phyloP scores from a whole-genome alignment of 1,140 invertebrate genomes.

The Cephus cinctus region DNA sequence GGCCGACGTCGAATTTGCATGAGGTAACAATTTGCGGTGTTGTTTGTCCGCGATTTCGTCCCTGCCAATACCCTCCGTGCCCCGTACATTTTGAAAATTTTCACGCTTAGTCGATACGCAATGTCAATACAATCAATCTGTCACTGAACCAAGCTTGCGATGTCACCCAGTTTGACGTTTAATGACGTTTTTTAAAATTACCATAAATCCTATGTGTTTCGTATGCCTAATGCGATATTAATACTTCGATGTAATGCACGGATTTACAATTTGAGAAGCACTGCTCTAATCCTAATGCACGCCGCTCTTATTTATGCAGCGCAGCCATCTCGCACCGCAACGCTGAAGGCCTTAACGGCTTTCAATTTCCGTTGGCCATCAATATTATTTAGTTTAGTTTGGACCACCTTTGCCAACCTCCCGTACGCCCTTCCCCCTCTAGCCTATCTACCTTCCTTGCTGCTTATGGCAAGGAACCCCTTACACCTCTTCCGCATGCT shows the following conservation, averaged over 20 bases:
- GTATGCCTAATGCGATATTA: too few relatives aligned
- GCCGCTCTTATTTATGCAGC: conserved; percentile 52
- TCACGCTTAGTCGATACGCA: too few relatives aligned
- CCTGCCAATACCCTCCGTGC: background rate
- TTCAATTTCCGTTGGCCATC: conserved; percentile 59
- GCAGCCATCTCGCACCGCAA: conserved; percentile 42
- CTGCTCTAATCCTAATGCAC: conserved; percentile 48
- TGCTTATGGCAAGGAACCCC: too few relatives aligned
- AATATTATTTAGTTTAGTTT: conserved; percentile 59
- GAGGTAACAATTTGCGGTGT: conserved; percentile 31
- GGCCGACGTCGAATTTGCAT: conserved; percentile 35
- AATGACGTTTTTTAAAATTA: too few relatives aligned
- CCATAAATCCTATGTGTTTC: too few relatives aligned
- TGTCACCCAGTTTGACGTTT: too few relatives aligned
- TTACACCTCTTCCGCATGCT: conserved; percentile 35
- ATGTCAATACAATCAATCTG: too few relatives aligned
- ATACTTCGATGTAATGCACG: too few relatives aligned
- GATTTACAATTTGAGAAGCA: conserved; percentile 33
- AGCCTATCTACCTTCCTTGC: too few relatives aligned
- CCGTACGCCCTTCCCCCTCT: too few relatives aligned
- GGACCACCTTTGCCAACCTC: conserved; percentile 24
- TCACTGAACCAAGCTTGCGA: too few relatives aligned
- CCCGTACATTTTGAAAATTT: background rate
- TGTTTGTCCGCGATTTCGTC: background rate
- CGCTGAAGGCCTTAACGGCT: conserved; percentile 52